These are phyloP conservation scores for Cheilosia pagana DNA, from an alignment of 2,888 invertebrate species.

Conservation along the genomic window DNA sequence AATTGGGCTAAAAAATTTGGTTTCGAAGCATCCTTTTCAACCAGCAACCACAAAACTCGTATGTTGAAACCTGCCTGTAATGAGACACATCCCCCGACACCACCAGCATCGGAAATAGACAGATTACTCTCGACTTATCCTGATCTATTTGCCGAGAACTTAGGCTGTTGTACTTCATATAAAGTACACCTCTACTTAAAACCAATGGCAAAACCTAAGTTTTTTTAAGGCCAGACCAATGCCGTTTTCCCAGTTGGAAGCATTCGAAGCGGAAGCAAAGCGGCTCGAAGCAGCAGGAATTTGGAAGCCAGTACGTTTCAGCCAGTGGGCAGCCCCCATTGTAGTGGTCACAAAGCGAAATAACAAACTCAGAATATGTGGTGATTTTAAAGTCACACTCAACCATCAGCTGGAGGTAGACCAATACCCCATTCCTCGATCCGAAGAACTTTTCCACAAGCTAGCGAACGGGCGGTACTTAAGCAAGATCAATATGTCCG, in stretches of 20 bases:
- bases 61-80: background rate
- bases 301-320: slow-evolving; percentile 72
- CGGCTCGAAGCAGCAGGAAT: slow-evolving; percentile 50
- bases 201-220: no score
- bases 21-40: background rate
- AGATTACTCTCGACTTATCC: slow-evolving; percentile 8
- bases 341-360: slow-evolving; percentile 78
- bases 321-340: slow-evolving; percentile 79
- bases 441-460: slow-evolving; percentile 73
- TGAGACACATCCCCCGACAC: background rate
- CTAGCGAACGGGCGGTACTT: slow-evolving; percentile 72
- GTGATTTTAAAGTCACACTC: slow-evolving; percentile 75
- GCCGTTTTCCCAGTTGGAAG: slow-evolving; percentile 71
- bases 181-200: no score
- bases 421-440: slow-evolving; percentile 76
- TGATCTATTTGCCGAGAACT: no score
- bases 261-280: slow-evolving; percentile 69
- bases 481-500: slow-evolving; percentile 77
- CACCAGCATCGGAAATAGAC: background rate
- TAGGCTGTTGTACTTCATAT: no score
- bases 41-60: background rate
- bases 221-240: slow-evolving; percentile 54
- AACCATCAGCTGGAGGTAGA: slow-evolving; percentile 76
- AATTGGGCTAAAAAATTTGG: background rate
- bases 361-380: slow-evolving; percentile 76